Percentiles rank a stretch among this genome's conserved stretches.
Conservation (phyloP, 2,888 invertebrate species). For the Drosophila pseudotalamancana region DNA sequence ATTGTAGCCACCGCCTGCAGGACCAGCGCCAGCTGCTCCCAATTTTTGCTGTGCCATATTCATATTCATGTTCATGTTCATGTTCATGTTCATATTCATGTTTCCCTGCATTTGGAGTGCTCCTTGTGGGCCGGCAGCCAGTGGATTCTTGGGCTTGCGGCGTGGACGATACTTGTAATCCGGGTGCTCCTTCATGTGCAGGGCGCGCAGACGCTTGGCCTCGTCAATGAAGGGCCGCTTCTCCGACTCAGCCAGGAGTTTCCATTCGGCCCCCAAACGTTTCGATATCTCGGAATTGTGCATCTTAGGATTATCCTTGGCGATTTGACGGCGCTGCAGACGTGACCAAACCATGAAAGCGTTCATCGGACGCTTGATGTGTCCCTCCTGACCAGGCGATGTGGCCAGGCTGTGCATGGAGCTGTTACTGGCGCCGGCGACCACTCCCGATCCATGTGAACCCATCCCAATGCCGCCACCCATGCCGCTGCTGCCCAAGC, state of each 20-base stretch:
- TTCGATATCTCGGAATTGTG: conserved; percentile 96
- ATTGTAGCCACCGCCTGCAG: conserved; percentile 86
- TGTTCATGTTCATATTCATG: conserved; percentile 52
- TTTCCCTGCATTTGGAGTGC: conserved; percentile 80
- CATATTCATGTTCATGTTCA: conserved; percentile 51
- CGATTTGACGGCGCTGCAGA: conserved; percentile 95
- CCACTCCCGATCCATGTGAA: conserved; percentile 33
- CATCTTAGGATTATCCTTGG: conserved; percentile 97
- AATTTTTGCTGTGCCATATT: conserved; percentile 79
- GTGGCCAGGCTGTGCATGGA: conserved; percentile 77
- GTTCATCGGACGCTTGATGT: conserved; percentile 98
- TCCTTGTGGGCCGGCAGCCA: conserved; percentile 83
- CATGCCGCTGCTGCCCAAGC: conserved; percentile 70
- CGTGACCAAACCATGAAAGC: conserved; percentile 99
- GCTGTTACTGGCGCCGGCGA: conserved; percentile 29
- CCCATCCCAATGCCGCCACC: conserved; percentile 60
- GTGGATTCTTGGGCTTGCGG: conserved; percentile 91
- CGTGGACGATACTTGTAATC: conserved; percentile 95
- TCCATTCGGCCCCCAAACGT: conserved; percentile 96
- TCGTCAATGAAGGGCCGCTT: conserved; percentile 98
- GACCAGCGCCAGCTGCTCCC: conserved; percentile 61
- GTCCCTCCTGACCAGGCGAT: conserved; percentile 87
- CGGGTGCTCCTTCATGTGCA: conserved; percentile 96
- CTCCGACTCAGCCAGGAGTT: conserved; percentile 92
- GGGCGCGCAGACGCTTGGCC: conserved; percentile 93